A percentile compares a stretch with the other conserved stretches of the same genome.
Conservation (phyloP, 2,888 invertebrate species). For the Drosophila atroscutellata region DNA sequence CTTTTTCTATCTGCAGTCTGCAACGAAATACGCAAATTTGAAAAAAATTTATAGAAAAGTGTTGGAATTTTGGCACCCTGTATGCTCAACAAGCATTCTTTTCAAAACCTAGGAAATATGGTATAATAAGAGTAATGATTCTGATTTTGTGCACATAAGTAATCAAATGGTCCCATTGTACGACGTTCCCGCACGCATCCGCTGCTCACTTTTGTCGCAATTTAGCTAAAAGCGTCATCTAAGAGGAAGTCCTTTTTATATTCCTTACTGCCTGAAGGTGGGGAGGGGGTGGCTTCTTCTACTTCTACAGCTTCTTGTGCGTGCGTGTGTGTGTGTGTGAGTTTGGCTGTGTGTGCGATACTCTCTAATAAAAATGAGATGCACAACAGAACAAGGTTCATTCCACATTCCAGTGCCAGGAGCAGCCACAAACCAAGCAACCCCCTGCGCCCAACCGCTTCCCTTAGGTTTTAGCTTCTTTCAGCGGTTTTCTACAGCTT, state of each 20-base stretch:
- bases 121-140: neutral
- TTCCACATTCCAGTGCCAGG: conserved; percentile 14
- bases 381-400: conserved; percentile 38
- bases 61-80: neutral
- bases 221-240: conserved; percentile 79
- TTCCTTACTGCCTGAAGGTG: conserved; percentile 32
- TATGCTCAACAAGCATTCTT: neutral
- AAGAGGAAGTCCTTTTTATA: conserved; percentile 79
- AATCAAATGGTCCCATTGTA: conserved; percentile 1
- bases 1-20: neutral
- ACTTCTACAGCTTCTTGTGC: conserved; percentile 21
- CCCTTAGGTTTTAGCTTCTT: conserved; percentile 30
- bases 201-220: conserved; percentile 78
- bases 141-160: neutral
- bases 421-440: conserved; percentile 1
- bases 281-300: neutral
- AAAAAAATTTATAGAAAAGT: neutral
- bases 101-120: neutral
- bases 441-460: too few species aligned
- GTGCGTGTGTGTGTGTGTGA: conserved; percentile 4
- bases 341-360: conserved; percentile 36
- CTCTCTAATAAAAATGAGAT: conserved; percentile 64
- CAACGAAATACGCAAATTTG: neutral
- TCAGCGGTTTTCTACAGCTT: conserved; percentile 50
- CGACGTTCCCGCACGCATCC: conserved; percentile 23